Base-by-base conservation (phyloP, 2,797 vertebrate genomes). In the Etheostoma nigrum region DNA sequence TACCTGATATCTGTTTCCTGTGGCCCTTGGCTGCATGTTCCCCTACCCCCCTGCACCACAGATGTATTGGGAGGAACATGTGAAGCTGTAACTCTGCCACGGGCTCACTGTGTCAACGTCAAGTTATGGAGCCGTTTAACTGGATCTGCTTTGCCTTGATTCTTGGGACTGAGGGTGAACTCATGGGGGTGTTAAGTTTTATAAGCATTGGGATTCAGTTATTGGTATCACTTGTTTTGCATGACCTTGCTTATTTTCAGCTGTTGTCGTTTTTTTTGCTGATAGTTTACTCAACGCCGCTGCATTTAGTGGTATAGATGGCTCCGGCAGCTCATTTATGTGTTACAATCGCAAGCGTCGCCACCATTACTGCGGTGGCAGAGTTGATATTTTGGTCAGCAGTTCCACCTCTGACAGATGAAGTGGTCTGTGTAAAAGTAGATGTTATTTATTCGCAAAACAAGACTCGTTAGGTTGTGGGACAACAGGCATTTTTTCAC, bases 21-120 rank as follows among this genome's bases (percentile, higher is more conserved):
- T 88, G 77, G 85, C 75, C 86, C 82, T 49, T 25, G 86, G 90
- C 90, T 93, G 92, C 93, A 94, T 93, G 92, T 84, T 33, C 21
- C 67, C 85, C 71, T 18, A 4, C 10, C 55, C 53, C 47, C 55
- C 60, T 66, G 67, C 82, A 87, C 79, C 77, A 53, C 76, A 79
- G 79, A 72, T 44, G 45, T 65, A 76, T 52, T 70, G 60, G 78
- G 82, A 79, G 76, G 71, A 76, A 74, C 81, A 79, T 80, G 71
- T 77, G 82, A 79, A 48, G 69, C 67, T 75, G 59, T 66, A 62
- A 57, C 54, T 58, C 66, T 67, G 58, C 51, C 79, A 16, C 21
- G 55, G 65, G 69, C 67, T 77, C 30, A 59, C 18, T 55, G 65
- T 1, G 25, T 72, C 45, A 60, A 30, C 10, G 19, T 79, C 47